Base-by-base conservation (phyloP, 2,113 vertebrate genomes). In the Todiramphus saurophagus region DNA sequence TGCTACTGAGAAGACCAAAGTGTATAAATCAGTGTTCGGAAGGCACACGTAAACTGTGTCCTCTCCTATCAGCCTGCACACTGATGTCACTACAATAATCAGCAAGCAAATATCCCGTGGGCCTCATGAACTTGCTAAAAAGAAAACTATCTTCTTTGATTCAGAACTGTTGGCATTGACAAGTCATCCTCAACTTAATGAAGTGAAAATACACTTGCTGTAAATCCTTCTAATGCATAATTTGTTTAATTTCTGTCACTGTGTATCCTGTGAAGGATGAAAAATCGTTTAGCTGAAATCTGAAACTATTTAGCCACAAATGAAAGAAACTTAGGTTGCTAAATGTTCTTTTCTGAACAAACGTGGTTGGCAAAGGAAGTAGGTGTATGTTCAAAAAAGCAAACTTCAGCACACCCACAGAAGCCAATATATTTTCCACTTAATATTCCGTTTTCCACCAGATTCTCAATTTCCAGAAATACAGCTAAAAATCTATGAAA, bases 81-180 rank as follows among this genome's bases (percentile, higher is more conserved):
- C 48, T 37, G 18, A 37, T 30, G 7, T 79, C 25, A 53, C 4
- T n/a, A 31, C 35, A 66, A 30, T 25, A 89, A 81, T 24, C 67
- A 50, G 16, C 9, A 68, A 39, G 33, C 31, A 51, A 0, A 0
- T 25, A 51, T 10, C 43, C 64, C 19, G 41, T 14, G 5, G 39
- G 28, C 20, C 44, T 41, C 2, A 1, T 62, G 37, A 63, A 84
- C 44, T 25, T 59, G 33, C 13, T 37, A 35, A 66, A 81, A 84
- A 69, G n/a, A 51, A 55, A 6, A 16, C 16, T 3, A n/a, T 11
- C 31, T 77, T 44, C 31, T 77, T 37, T 48, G 53, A 33, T 35
- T 70, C 33, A 37, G 27, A 92, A 43, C 18, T 31, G 8, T 27
- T 13, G 51, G 16, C 6, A 21, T 9, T 66, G 43, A 44, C 16